phyloP scores from a whole-genome alignment of 2,797 vertebrate species.

The Rousettus madagascariensis region DNA sequence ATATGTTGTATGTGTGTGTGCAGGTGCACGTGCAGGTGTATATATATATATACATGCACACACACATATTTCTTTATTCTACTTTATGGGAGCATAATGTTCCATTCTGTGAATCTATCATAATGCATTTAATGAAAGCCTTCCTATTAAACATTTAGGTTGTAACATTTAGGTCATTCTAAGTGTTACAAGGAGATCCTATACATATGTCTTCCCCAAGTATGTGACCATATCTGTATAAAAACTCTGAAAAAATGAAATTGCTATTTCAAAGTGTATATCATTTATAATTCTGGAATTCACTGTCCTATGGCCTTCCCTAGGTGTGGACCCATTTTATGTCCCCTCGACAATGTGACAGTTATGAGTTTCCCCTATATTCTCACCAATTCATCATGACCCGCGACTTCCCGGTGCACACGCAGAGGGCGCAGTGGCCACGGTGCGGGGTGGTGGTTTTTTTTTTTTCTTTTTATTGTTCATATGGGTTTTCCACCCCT shows the following conservation, averaged over 20 bases:
- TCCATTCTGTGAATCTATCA: not conserved
- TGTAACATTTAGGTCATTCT: not conserved
- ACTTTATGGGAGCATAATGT: not conserved
- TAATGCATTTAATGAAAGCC: not conserved
- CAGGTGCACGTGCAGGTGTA: not conserved
- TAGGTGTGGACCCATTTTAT: not conserved
- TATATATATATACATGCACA: not conserved
- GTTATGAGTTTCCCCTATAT: not conserved
- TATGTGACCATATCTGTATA: not conserved
- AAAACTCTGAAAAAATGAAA: not conserved
- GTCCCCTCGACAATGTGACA: no score
- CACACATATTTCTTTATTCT: not conserved
- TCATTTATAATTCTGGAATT: not conserved
- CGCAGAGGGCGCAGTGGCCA: not conserved
- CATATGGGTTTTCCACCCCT: constrained; percentile 60
- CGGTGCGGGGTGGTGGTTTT: constrained; percentile 13
- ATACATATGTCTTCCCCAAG: not conserved
- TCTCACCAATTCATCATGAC: not conserved
- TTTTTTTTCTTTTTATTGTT: constrained; percentile 10
- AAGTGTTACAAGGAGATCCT: not conserved
- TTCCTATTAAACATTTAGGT: not conserved
- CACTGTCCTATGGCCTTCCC: not conserved
- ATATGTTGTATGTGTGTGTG: not conserved
- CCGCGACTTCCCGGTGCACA: no score
- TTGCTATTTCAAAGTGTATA: not conserved